Percentiles rank a stretch among this genome's conserved stretches.
These are phyloP conservation scores for Tillus elongatus DNA, from an alignment of 2,888 invertebrate species.

Conservation along the genomic window DNA sequence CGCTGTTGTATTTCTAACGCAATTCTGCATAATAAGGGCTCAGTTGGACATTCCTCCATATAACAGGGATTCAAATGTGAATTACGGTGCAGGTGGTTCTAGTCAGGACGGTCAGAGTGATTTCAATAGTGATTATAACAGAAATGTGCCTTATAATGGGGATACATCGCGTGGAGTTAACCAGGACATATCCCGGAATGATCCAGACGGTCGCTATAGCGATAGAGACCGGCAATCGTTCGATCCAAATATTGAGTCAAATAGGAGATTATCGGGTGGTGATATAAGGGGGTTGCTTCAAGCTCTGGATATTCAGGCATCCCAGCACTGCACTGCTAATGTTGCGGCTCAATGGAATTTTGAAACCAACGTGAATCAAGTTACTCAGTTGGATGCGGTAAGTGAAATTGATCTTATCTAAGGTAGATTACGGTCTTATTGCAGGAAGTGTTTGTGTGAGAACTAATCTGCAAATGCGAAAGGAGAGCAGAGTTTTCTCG, in stretches of 20 bases:
- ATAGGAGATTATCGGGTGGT: slow-evolving; percentile 26
- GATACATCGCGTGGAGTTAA: neutral
- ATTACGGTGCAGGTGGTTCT: neutral
- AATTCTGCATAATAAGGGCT: slow-evolving; percentile 14
- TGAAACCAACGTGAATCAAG: slow-evolving; percentile 78
- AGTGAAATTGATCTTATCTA: slow-evolving; percentile 40
- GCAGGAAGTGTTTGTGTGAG: slow-evolving; percentile 1
- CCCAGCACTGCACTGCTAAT: slow-evolving; percentile 73
- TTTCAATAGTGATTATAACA: neutral
- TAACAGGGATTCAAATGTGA: slow-evolving; percentile 5
- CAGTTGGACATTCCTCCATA: slow-evolving; percentile 27
- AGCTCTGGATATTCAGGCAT: slow-evolving; percentile 65
- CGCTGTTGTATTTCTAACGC: slow-evolving; percentile 14
- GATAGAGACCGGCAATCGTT: neutral
- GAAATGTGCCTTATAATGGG: slow-evolving; percentile 5
- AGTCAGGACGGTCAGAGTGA: neutral
- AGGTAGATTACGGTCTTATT: neutral
- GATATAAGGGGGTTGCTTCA: slow-evolving; percentile 51
- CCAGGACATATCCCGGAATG: neutral
- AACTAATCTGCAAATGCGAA: too few relatives aligned
- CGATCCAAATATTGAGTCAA: slow-evolving; percentile 3
- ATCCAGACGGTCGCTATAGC: neutral
- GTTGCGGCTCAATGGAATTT: slow-evolving; percentile 86
- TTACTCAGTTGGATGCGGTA: slow-evolving; percentile 74
- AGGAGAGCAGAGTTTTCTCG: slow-evolving; percentile 2